Conservation (phyloP, 2,888 invertebrate species). For the Rhaphigaster nebulosa region DNA sequence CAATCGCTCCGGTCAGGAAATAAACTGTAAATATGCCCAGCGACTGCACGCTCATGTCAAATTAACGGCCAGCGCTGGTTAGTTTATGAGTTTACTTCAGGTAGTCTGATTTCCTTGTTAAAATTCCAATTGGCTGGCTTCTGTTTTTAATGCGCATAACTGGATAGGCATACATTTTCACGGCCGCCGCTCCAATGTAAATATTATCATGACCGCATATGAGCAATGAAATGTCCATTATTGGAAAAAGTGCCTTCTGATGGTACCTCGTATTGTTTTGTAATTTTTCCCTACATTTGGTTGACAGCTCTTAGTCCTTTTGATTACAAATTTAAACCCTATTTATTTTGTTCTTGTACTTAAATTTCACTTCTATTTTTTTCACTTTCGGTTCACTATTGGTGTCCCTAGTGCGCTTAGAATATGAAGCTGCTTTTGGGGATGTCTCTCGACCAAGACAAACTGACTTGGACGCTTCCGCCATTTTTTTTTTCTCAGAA, state of each 20-base stretch:
- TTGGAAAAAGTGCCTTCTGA: not conserved
- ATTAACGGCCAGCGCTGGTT: slow-evolving; percentile 1
- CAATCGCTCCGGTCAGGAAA: slow-evolving; percentile 31
- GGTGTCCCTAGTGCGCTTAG: too few species aligned
- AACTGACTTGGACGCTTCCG: too few species aligned
- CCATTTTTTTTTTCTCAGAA: too few species aligned
- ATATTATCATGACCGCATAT: slow-evolving; percentile 8
- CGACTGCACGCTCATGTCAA: slow-evolving; percentile 18
- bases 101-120: slow-evolving; percentile 48
- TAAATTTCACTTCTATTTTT: too few species aligned
- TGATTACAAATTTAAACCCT: too few species aligned
- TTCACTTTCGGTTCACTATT: too few species aligned
- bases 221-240: not conserved
- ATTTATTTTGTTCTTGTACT: too few species aligned
- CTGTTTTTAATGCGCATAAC: slow-evolving; percentile 48
- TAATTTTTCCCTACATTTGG: not conserved
- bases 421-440: too few species aligned
- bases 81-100: slow-evolving; percentile 49
- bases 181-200: not conserved
- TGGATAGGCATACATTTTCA: slow-evolving; percentile 26
- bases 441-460: too few species aligned
- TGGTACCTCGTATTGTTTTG: not conserved
- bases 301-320: not conserved
- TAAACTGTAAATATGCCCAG: slow-evolving; percentile 47
- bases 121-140: slow-evolving; percentile 33